Evolutionary conservation across 2,888 invertebrate genomes (phyloP), one percentile per base, ranked within the genome.

Genomic region (Chorisops tibialis): DNA sequence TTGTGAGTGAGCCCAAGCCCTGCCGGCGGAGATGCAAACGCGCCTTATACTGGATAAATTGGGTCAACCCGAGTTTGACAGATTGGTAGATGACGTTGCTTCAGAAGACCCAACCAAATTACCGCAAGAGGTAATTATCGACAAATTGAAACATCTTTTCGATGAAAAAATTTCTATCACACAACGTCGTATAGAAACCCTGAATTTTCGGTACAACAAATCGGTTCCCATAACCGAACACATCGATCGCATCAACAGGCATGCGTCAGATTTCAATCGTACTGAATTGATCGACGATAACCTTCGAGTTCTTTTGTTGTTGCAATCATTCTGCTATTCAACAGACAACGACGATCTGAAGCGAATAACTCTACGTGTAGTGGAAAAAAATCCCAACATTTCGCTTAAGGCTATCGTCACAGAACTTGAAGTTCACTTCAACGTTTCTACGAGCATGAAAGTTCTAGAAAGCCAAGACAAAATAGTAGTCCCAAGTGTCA

Each of bases 271-370:
- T 19, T 45, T 45, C 45, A 11, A 45, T n/a, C 19, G 45, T 18
- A 45, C 45, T 11, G 45, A 18, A 45, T 11, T 45, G 4, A 45
- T 18, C 18, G 45, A 45, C 16, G 45, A 45, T 18, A 45, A 45
- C 18, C 45, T 45, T 45, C 14, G 45, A 6, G 45, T 45, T 45
- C 11, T 45, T 4, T 18, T 45, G 45, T 19, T 18, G 4, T 45
- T 45, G 19, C 45, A 45, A 45, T 45, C 45, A 16, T 45, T 45
- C 19, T 45, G 4, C 45, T 45, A 45, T 45, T 45, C 45, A 14
- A 45, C 19, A 19, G 45, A 45, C 4, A 24, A 24, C 24, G 45
- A 45, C 45, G 45, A 45, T 45, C 19, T 45, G 45, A 45, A 45
- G 4, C 16, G 45, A 45, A 45, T 45, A 16, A 16, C 45, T 6